Evolutionary conservation across 2,888 invertebrate genomes (phyloP), one percentile per base, ranked within the genome.

Genomic region (Sesamia inferens): DNA sequence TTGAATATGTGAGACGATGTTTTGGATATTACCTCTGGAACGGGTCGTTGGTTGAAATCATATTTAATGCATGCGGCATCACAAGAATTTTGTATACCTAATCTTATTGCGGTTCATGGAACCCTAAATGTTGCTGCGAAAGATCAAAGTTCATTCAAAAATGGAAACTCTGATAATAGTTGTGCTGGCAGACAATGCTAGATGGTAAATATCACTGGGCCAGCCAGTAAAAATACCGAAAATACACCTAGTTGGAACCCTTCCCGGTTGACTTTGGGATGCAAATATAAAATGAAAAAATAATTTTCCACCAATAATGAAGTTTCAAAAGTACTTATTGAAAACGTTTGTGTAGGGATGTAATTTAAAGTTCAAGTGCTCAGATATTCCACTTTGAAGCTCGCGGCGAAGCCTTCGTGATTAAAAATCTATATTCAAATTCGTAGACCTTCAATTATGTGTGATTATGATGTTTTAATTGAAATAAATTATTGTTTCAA

Each of bases 181-280:
- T 89, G 86, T 90, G 89, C 93, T 94, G 94, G 94, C 95, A 94
- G 89, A 91, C 92, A 87, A 85, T 87, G 87, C 87, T 90, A 88
- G 85, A 86, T 88, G 88, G 86, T 89, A 95, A 95, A 96, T 95
- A 94, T 94, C 95, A 95, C 90, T 95, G 88, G 94, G 95, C 85
- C 94, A 93, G 77, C 88, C 86, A 90, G 55, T 74, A 76, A 92
- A 92, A 92, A 88, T 85, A 87, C 81, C 82, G 70, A 88, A 91
- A 92, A 90, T 90, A 89, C 85, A 71, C 70, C 48, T 51, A 48
- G 57, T 76, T 74, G 55, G n/a, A 62, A 76, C 7, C 24, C 42
- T 71, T n/a, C 54, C 68, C 42, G 31, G 54, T 44, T 39, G 14
- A 8, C 14, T 59, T 51, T 57, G 39, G 22, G 16, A 47, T 42